A percentile compares a stretch with the other conserved stretches of the same genome.
Conservation (phyloP, 2,797 vertebrate species). For the Myiotriccus ornatus region DNA sequence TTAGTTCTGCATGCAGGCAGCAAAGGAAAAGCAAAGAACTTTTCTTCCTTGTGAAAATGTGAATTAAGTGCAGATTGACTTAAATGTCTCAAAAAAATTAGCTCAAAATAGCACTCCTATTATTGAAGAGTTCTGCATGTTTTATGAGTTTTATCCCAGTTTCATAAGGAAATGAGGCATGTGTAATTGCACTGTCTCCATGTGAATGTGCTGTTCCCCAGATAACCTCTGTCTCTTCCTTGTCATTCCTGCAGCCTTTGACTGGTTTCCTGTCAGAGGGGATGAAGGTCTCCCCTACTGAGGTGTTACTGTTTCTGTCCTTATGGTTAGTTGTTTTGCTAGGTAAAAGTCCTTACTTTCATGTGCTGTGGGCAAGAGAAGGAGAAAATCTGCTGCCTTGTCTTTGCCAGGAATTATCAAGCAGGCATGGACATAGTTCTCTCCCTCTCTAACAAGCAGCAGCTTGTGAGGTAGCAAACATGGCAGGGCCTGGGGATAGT, state of each 20-base stretch:
- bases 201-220: neutral
- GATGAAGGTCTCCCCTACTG: rapidly evolving
- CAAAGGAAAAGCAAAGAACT: neutral
- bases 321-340: neutral
- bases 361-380: neutral
- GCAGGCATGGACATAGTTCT: rapidly evolving
- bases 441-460: neutral
- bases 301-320: neutral
- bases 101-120: neutral
- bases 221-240: neutral
- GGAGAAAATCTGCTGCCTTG: neutral
- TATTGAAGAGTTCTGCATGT: neutral
- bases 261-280: neutral
- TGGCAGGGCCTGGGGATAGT: neutral
- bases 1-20: neutral
- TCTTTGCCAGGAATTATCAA: neutral
- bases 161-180: neutral
- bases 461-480: rapidly evolving
- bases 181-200: neutral
- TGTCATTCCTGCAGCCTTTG: neutral
- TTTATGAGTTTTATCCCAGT: conserved; percentile 8
- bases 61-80: neutral
- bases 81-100: neutral
- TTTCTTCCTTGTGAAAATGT: neutral
- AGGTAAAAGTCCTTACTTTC: neutral